Evolutionary conservation across 2,113 vertebrate species (phyloP).

Genomic region (Brachionichthys hirsutus): DNA sequence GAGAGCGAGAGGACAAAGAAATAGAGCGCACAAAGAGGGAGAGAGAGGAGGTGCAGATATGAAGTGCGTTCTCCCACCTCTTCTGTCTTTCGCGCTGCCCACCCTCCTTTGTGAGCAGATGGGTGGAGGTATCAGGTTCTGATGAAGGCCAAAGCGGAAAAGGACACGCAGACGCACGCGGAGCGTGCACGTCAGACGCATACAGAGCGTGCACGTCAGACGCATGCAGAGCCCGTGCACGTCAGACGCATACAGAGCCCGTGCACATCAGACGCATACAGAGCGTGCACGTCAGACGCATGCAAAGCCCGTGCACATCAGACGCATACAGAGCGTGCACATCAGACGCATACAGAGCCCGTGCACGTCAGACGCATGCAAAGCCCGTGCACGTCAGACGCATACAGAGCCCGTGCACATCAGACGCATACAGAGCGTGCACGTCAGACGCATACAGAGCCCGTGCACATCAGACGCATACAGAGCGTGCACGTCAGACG

Average conservation of each 20-base stretch:
- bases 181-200: conserved; percentile 16
- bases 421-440: conserved; percentile 18
- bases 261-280: conserved; percentile 5
- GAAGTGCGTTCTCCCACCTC: conserved; percentile 47
- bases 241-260: not conserved
- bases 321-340: conserved; percentile 25
- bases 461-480: no score
- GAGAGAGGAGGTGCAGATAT: conserved; percentile 42
- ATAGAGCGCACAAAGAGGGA: conserved; percentile 52
- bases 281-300: conserved; percentile 13
- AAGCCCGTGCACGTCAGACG: conserved; percentile 18
- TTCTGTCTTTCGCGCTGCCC: not conserved
- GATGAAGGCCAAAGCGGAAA: conserved; percentile 54
- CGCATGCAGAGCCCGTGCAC: conserved; percentile 21
- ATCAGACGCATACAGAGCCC: conserved; percentile 3
- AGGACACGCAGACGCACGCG: conserved; percentile 13
- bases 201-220: conserved; percentile 22
- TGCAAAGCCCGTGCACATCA: no score
- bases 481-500: no score
- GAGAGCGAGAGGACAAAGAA: conserved; percentile 55
- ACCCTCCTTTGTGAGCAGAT: conserved; percentile 67
- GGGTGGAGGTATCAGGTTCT: conserved; percentile 72
- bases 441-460: conserved; percentile 3
- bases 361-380: no score
- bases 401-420: no score